phyloP scores from a whole-genome alignment of 2,113 vertebrate genomes.

The Caranx melampygus region DNA sequence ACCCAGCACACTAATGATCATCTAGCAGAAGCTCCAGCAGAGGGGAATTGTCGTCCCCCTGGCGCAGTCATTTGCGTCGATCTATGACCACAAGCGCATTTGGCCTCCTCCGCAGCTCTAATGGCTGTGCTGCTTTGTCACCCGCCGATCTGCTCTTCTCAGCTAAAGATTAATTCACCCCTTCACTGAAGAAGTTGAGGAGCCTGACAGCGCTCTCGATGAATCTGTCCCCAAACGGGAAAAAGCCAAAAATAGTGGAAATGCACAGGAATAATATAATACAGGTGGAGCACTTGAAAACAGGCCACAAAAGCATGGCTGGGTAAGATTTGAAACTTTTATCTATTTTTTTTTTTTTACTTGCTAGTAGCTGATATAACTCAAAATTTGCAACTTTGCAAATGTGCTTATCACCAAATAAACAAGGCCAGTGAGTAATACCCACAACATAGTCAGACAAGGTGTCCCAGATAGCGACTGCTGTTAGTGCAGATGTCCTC shows the following conservation, averaged over 20 bases:
- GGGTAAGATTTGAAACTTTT: background rate
- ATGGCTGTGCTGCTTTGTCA: constrained; percentile 73
- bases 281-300: constrained; percentile 43
- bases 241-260: constrained; percentile 46
- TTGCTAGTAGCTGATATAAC: constrained; percentile 20
- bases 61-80: constrained; percentile 73
- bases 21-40: constrained; percentile 63
- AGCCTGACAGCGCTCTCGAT: constrained; percentile 44
- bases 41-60: constrained; percentile 62
- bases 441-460: background rate
- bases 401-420: too few relatives aligned
- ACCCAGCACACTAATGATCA: constrained; percentile 73
- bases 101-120: constrained; percentile 73
- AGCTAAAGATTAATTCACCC: constrained; percentile 65
- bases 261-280: constrained; percentile 34
- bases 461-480: background rate
- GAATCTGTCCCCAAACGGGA: constrained; percentile 47
- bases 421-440: background rate
- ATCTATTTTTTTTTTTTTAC: constrained; percentile 1
- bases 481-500: background rate
- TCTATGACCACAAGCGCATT: constrained; percentile 65
- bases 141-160: constrained; percentile 64
- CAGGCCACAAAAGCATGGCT: background rate
- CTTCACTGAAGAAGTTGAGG: constrained; percentile 53
- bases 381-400: constrained; percentile 12